Percentiles rank a stretch among this genome's conserved stretches.
These are phyloP conservation scores for Antrozous pallidus DNA, from an alignment of 2,797 vertebrate species.

Conservation along the genomic window DNA sequence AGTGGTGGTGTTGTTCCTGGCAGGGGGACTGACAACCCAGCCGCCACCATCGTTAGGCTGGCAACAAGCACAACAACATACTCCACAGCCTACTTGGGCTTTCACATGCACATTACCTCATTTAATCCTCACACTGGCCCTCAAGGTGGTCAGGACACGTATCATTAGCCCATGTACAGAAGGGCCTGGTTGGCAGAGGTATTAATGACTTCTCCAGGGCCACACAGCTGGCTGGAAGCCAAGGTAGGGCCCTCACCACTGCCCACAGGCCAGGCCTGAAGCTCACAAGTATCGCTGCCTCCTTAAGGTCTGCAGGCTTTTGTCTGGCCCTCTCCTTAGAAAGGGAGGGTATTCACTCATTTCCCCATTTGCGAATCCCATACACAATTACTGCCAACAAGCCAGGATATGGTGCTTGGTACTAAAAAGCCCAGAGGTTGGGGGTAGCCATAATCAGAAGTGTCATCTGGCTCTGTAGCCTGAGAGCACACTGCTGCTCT, in stretches of 20 bases:
- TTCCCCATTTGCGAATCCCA: neutral
- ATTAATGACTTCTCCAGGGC: neutral
- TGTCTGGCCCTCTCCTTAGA: neutral
- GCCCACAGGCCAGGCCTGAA: neutral
- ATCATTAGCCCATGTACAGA: neutral
- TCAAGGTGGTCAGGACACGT: neutral
- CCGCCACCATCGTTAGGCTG: neutral
- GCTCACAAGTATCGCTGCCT: neutral
- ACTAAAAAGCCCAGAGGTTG: neutral
- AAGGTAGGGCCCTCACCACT: neutral
- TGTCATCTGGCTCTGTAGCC: neutral
- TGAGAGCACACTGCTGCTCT: neutral
- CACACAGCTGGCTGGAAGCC: neutral
- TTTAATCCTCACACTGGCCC: neutral
- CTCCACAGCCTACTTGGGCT: neutral
- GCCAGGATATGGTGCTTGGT: rapidly evolving
- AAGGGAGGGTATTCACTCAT: neutral
- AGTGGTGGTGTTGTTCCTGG: neutral
- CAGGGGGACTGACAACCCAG: neutral
- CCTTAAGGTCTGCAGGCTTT: neutral
- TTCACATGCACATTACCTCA: neutral
- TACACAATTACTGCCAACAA: neutral
- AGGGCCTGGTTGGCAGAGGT: neutral
- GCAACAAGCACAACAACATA: neutral
- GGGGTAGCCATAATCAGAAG: neutral